Percentiles rank a stretch among this genome's conserved stretches.
Evolutionary conservation across 2,888 invertebrate species (phyloP).

Genomic region (Philereme vetulata): DNA sequence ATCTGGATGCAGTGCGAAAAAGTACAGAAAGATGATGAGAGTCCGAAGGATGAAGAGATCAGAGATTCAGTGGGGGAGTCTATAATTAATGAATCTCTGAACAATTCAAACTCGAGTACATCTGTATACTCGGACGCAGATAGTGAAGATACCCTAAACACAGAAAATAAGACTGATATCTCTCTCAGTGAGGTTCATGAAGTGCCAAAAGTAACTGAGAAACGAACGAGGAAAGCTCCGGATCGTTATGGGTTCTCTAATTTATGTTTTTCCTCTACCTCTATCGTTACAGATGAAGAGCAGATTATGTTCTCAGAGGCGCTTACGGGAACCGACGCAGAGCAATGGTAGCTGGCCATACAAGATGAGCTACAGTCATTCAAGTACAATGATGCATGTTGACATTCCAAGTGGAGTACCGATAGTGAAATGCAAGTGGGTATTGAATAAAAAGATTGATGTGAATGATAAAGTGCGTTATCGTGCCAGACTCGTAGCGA

Average conservation of each 20-base stretch:
- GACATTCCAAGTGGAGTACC: too few relatives aligned
- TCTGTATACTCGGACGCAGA: conserved; percentile 1
- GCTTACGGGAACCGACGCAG: conserved; percentile 28
- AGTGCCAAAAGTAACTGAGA: too few relatives aligned
- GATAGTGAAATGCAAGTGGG: too few relatives aligned
- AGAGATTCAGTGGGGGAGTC: too few relatives aligned
- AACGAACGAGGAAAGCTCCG: neutral
- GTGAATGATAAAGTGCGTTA: too few relatives aligned
- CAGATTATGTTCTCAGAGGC: conserved; percentile 16
- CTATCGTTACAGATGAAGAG: neutral
- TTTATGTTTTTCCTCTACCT: neutral
- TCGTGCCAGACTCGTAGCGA: too few relatives aligned
- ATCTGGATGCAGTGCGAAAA: too few relatives aligned
- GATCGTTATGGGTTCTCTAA: neutral
- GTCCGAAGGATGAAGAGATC: too few relatives aligned
- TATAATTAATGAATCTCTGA: conserved; percentile 9
- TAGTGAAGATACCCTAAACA: neutral
- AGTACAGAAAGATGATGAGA: too few relatives aligned
- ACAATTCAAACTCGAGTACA: conserved; percentile 1
- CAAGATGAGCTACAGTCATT: too few relatives aligned
- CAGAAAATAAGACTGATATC: neutral
- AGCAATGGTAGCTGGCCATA: conserved; percentile 33
- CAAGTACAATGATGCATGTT: too few relatives aligned
- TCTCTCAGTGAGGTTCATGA: neutral
- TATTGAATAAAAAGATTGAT: too few relatives aligned